These are phyloP conservation scores for Anser brachyrhynchus DNA, from an alignment of 2,113 vertebrate species.

Conservation along the genomic window DNA sequence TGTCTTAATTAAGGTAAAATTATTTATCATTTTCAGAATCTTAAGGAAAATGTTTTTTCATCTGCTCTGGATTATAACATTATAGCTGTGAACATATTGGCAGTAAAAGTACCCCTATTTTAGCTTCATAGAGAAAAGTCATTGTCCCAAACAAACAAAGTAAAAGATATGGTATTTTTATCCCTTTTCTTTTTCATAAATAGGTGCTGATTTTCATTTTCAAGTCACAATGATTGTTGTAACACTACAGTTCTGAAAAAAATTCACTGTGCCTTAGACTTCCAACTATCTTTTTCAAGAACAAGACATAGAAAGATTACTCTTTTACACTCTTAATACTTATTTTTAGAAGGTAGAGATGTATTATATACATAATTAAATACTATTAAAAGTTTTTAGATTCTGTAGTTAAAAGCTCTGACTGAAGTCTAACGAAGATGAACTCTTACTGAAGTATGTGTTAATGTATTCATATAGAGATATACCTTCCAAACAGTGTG, in stretches of 20 bases:
- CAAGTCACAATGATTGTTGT: not conserved
- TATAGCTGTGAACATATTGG: not conserved
- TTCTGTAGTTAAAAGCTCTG: not conserved
- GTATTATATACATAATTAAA: not conserved
- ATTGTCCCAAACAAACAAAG: constrained; percentile 42
- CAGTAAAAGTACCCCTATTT: constrained; percentile 31
- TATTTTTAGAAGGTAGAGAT: not conserved
- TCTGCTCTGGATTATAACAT: not conserved
- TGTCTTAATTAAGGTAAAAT: constrained; percentile 29
- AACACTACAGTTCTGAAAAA: not conserved
- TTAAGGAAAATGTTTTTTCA: constrained; percentile 33
- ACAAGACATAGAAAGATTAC: not conserved
- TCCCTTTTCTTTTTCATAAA: not conserved
- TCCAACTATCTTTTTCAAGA: not conserved
- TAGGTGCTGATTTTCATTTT: not conserved
- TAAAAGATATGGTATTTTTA: constrained; percentile 29
- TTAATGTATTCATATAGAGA: not conserved
- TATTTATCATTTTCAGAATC: not conserved
- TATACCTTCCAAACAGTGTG: not conserved
- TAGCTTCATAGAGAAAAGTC: constrained; percentile 37
- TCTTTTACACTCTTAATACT: not conserved
- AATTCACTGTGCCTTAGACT: not conserved
- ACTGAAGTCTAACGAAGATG: not conserved
- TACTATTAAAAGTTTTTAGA: not conserved
- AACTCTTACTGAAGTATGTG: not conserved